Evolutionary conservation across 2,797 vertebrate genomes (phyloP).

Genomic region (Pachyuromys duprasi): DNA sequence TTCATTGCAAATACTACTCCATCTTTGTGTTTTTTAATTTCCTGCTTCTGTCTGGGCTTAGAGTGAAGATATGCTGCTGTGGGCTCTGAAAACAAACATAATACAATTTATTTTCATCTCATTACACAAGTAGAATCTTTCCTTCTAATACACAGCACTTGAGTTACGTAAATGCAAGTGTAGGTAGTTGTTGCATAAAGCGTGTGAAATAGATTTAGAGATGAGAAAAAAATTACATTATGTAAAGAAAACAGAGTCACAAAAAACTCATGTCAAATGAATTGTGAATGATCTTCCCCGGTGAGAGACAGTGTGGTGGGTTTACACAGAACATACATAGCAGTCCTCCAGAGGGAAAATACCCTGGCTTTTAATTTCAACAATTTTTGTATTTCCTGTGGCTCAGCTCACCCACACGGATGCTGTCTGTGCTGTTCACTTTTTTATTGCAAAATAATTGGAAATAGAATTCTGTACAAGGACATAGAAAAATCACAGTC

Average conservation of each 20-base stretch:
- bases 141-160: constrained; percentile 23
- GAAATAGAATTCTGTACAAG: constrained; percentile 39
- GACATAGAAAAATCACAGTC: background rate
- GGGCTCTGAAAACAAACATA: background rate
- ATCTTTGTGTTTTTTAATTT: background rate
- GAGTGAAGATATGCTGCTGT: background rate
- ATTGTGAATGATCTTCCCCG: background rate
- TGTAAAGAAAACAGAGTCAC: constrained; percentile 36
- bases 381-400: constrained; percentile 33
- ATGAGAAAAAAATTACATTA: background rate
- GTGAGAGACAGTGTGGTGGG: background rate
- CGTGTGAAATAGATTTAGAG: constrained; percentile 43
- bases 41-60: background rate
- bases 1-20: background rate
- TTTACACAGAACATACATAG: background rate
- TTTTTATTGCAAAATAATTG: constrained; percentile 51
- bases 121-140: constrained; percentile 38
- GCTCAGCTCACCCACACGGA: background rate
- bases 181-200: constrained; percentile 31
- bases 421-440: constrained; percentile 6
- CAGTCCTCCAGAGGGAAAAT: background rate
- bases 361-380: constrained; percentile 9
- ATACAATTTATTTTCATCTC: constrained; percentile 31
- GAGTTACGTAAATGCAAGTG: constrained; percentile 36
- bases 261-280: background rate